Conservation (phyloP, 1,140 invertebrate genomes). For the Drosophila yakuba region DNA sequence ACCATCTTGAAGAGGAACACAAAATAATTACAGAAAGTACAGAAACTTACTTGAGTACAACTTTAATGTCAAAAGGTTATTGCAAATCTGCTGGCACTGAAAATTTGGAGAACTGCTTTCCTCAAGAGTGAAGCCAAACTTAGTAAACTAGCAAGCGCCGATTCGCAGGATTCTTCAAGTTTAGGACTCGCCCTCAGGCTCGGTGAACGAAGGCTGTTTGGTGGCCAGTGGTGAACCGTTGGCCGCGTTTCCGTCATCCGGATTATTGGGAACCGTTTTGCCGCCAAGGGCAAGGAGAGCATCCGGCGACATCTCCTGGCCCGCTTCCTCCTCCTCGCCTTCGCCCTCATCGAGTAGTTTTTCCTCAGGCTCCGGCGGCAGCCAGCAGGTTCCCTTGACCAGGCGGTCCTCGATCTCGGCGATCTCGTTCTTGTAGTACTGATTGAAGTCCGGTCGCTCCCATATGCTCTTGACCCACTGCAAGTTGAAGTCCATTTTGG, state of each 20-base stretch:
- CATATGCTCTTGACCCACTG: constrained; percentile 80
- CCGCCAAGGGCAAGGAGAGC: constrained; percentile 47
- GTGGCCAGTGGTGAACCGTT: not conserved
- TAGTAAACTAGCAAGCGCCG: not conserved
- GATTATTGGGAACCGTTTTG: constrained; percentile 25
- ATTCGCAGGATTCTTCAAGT: constrained; percentile 1
- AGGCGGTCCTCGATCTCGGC: constrained; percentile 70
- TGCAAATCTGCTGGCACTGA: not conserved
- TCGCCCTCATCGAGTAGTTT: constrained; percentile 33
- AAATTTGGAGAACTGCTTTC: constrained; percentile 4
- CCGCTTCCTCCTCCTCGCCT: constrained; percentile 33
- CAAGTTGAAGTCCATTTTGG: constrained; percentile 74
- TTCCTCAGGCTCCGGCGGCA: constrained; percentile 57
- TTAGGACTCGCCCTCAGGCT: constrained; percentile 28
- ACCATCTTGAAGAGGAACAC: not conserved
- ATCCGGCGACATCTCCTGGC: constrained; percentile 23
- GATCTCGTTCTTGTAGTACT: constrained; percentile 76
- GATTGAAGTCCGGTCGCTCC: constrained; percentile 77
- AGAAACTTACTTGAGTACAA: not conserved
- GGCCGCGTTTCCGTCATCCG: not conserved
- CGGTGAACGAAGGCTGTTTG: constrained; percentile 4
- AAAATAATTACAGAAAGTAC: constrained; percentile 1
- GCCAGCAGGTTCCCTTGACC: constrained; percentile 66
- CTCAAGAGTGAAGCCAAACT: not conserved
- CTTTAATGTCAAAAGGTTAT: not conserved